Evolutionary conservation across 2,797 vertebrate genomes (phyloP).

Genomic region (Malacoctenus gilli): DNA sequence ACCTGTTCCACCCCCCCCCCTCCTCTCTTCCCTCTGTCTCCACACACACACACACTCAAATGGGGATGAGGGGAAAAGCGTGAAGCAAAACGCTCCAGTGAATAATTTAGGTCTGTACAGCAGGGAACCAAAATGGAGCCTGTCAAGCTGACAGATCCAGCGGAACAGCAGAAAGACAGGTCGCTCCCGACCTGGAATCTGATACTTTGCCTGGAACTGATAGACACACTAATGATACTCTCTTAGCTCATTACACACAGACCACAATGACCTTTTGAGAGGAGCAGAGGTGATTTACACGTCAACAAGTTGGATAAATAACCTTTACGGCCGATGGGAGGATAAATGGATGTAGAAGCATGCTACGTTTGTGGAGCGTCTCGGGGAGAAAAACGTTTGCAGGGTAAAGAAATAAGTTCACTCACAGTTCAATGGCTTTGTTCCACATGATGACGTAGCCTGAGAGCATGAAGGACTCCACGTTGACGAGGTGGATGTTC

Average conservation of each 20-base stretch:
- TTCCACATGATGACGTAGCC: constrained; percentile 99
- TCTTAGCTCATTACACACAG: constrained; percentile 30
- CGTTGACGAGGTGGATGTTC: constrained; percentile 98
- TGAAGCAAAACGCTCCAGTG: constrained; percentile 79
- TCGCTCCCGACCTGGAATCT: constrained; percentile 55
- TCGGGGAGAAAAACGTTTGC: constrained; percentile 3
- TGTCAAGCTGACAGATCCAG: constrained; percentile 70
- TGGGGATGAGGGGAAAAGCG: constrained; percentile 44
- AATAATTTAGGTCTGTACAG: constrained; percentile 81
- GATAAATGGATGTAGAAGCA: too few species aligned
- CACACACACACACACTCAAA: constrained; percentile 6
- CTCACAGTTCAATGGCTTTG: constrained; percentile 99
- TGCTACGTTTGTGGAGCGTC: background rate
- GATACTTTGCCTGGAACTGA: constrained; percentile 45
- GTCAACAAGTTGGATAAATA: too few species aligned
- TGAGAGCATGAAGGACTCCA: constrained; percentile 99
- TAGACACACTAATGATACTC: constrained; percentile 54
- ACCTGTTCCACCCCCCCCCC: constrained; percentile 72
- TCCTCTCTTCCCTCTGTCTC: constrained; percentile 7
- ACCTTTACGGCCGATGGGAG: too few species aligned
- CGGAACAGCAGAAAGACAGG: constrained; percentile 62
- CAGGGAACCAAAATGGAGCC: constrained; percentile 74
- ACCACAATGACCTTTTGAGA: constrained; percentile 45
- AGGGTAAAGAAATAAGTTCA: constrained; percentile 73
- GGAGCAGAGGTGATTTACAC: constrained; percentile 24